Conservation (phyloP, 1,140 invertebrate genomes). For the Chrysomallon squamiferum region DNA sequence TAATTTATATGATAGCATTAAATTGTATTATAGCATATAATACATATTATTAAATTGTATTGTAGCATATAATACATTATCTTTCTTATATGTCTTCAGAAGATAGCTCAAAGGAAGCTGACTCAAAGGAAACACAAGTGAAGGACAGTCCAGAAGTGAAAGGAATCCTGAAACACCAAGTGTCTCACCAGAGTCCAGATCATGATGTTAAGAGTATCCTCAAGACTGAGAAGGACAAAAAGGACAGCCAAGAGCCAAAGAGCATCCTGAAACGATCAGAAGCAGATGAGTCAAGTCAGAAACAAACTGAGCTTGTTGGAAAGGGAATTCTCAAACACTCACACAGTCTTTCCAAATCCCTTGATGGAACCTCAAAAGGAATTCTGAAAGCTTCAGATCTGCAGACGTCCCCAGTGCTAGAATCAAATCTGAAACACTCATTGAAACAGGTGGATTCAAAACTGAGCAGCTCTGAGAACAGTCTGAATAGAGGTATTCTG, state of each 20-base stretch:
- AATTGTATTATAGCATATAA: no score
- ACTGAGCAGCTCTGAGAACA: no score
- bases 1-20: no score
- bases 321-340: slow-evolving; percentile 25
- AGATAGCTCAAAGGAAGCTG: no score
- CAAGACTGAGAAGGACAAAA: slow-evolving; percentile 19
- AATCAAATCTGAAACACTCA: no score
- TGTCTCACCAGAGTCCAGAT: background rate
- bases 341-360: background rate
- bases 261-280: slow-evolving; percentile 27
- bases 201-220: slow-evolving; percentile 24
- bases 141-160: slow-evolving; percentile 18
- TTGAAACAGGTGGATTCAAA: no score
- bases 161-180: slow-evolving; percentile 23
- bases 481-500: no score
- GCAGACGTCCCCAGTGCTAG: no score
- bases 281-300: slow-evolving; percentile 4
- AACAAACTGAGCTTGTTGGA: background rate
- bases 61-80: no score
- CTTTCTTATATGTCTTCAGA: no score
- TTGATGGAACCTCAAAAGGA: slow-evolving; percentile 22
- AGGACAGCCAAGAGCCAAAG: background rate
- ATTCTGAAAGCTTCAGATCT: slow-evolving; percentile 36
- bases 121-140: background rate
- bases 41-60: no score